These are phyloP conservation scores for Lepeophtheirus salmonis DNA, from an alignment of 1,140 invertebrate genomes.

Conservation along the genomic window DNA sequence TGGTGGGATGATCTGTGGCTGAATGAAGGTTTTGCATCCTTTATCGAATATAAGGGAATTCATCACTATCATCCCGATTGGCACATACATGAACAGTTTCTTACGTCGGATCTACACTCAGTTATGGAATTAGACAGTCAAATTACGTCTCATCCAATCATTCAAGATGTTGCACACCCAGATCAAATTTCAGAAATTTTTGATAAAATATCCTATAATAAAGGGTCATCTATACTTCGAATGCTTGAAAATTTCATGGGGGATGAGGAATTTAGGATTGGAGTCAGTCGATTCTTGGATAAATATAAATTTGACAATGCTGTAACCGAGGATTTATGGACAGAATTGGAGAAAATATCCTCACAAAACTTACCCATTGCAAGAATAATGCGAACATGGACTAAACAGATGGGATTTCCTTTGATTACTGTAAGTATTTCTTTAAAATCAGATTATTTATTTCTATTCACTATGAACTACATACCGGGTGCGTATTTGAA, in stretches of 20 bases:
- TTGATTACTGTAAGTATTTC: slow-evolving; percentile 27
- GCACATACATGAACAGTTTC: slow-evolving; percentile 58
- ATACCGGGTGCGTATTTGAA: too few relatives aligned
- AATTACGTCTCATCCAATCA: slow-evolving; percentile 65
- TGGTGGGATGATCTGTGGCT: slow-evolving; percentile 45
- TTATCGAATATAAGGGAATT: slow-evolving; percentile 58
- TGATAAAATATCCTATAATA: slow-evolving; percentile 75
- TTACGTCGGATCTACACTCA: slow-evolving; percentile 45
- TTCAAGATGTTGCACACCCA: slow-evolving; percentile 57
- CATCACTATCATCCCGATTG: slow-evolving; percentile 51
- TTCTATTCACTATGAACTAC: too few relatives aligned
- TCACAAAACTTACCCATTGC: slow-evolving; percentile 34
- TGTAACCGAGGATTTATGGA: slow-evolving; percentile 53
- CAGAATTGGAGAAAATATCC: slow-evolving; percentile 30
- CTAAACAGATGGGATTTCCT: slow-evolving; percentile 74
- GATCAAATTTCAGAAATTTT: slow-evolving; percentile 81
- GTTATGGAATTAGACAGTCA: slow-evolving; percentile 57
- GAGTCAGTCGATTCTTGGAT: slow-evolving; percentile 50
- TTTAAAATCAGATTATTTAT: too few relatives aligned
- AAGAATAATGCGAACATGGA: slow-evolving; percentile 77
- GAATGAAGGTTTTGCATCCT: slow-evolving; percentile 58
- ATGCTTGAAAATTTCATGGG: slow-evolving; percentile 75
- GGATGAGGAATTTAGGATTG: slow-evolving; percentile 46
- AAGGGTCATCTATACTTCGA: slow-evolving; percentile 68
- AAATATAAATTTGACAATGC: slow-evolving; percentile 51